These are phyloP conservation scores for Zapornia atra DNA, from an alignment of 2,113 vertebrate species.

Conservation along the genomic window DNA sequence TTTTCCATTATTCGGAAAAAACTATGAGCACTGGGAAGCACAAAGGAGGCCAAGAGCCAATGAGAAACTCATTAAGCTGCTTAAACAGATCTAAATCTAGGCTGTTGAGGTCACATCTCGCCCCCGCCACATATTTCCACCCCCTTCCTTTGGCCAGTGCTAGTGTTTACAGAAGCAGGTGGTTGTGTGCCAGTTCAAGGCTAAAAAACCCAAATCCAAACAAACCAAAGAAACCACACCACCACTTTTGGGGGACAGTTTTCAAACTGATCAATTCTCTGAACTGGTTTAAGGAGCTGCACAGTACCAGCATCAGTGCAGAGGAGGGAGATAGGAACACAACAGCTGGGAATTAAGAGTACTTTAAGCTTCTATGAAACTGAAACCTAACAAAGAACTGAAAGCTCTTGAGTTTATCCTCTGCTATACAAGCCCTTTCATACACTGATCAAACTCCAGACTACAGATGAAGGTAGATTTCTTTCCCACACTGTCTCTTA, in stretches of 20 bases:
- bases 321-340: background rate
- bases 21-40: slow-evolving; percentile 13
- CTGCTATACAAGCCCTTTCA: background rate
- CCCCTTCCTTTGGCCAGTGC: background rate
- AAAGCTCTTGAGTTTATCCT: background rate
- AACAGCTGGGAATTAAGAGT: slow-evolving; percentile 13
- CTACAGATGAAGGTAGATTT: background rate
- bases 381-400: background rate
- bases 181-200: background rate
- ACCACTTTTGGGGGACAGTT: background rate
- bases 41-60: slow-evolving; percentile 69
- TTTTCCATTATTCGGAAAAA: slow-evolving; percentile 59
- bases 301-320: background rate
- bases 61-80: slow-evolving; percentile 71
- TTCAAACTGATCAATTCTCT: background rate
- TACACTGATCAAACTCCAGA: background rate
- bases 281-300: background rate
- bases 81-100: slow-evolving; percentile 71
- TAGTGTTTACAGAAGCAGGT: slow-evolving; percentile 39
- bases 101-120: slow-evolving; percentile 65
- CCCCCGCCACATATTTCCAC: slow-evolving; percentile 49
- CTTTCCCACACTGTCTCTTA: background rate
- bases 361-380: slow-evolving; percentile 1
- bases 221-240: too few species aligned
- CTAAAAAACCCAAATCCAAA: background rate